Conservation (phyloP, 2,888 invertebrate genomes). For the Epinotia demarniana region DNA sequence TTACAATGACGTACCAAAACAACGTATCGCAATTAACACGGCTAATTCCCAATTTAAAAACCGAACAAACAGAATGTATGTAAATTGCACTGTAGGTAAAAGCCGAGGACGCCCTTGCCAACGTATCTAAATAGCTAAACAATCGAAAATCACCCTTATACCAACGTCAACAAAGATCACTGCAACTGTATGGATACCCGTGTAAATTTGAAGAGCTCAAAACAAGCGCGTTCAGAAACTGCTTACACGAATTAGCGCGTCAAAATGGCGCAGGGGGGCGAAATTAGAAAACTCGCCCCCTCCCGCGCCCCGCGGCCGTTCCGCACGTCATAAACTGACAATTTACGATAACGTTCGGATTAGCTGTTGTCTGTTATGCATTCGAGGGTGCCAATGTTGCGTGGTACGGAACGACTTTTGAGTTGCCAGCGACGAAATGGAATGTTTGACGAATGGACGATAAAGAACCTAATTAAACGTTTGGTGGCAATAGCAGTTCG, state of each 20-base stretch:
- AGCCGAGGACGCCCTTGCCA: slow-evolving; percentile 63
- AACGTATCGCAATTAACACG: slow-evolving; percentile 74
- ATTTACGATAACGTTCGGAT: slow-evolving; percentile 85
- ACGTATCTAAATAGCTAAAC: slow-evolving; percentile 42
- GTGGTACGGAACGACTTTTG: slow-evolving; percentile 44
- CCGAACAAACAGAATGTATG: slow-evolving; percentile 83
- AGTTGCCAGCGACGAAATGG: slow-evolving; percentile 36
- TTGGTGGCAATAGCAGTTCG: not conserved
- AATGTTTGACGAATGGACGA: slow-evolving; percentile 15
- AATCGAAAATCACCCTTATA: slow-evolving; percentile 58
- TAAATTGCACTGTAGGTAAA: slow-evolving; percentile 82
- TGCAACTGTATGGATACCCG: slow-evolving; percentile 51
- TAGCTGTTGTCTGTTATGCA: slow-evolving; percentile 76
- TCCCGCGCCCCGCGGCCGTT: slow-evolving; percentile 72
- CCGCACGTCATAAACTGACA: slow-evolving; percentile 86
- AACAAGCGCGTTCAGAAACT: slow-evolving; percentile 83
- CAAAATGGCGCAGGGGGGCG: slow-evolving; percentile 80
- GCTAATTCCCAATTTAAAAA: slow-evolving; percentile 83
- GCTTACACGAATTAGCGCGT: slow-evolving; percentile 85
- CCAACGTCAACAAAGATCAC: slow-evolving; percentile 52
- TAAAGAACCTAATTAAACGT: slow-evolving; percentile 21
- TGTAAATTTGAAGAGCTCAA: slow-evolving; percentile 77
- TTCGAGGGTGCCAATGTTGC: slow-evolving; percentile 51
- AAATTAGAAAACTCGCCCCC: slow-evolving; percentile 81
- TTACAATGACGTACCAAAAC: slow-evolving; percentile 61